These are phyloP conservation scores for Psylliodes chrysocephalus DNA, from an alignment of 2,888 invertebrate genomes.

Conservation along the genomic window DNA sequence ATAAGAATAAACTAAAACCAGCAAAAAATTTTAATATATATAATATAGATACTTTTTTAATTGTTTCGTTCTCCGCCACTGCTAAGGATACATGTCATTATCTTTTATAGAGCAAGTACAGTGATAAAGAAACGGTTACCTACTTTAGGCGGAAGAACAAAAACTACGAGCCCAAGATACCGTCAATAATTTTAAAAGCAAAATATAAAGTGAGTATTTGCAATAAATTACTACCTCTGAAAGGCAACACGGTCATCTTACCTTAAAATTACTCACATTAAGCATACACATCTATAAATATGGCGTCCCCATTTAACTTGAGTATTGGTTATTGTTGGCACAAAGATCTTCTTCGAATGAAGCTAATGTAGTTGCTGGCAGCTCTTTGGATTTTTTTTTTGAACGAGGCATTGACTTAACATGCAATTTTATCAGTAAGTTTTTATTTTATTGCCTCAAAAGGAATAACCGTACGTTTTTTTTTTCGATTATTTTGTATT, in stretches of 20 bases:
- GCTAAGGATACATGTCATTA: slow-evolving; percentile 21
- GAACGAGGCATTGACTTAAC: not conserved
- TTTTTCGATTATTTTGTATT: no score
- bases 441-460: not conserved
- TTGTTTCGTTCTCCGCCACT: not conserved
- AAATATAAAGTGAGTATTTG: slow-evolving; percentile 16
- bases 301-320: slow-evolving; percentile 1
- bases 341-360: slow-evolving; percentile 4
- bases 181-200: slow-evolving; percentile 19
- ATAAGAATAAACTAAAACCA: no score
- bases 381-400: slow-evolving; percentile 2
- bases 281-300: slow-evolving; percentile 12
- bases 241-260: not conserved
- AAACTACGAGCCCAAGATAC: not conserved
- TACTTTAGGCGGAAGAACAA: slow-evolving; percentile 24
- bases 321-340: slow-evolving; percentile 12
- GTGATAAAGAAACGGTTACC: slow-evolving; percentile 30
- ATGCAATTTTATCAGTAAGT: not conserved
- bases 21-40: no score
- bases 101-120: slow-evolving; percentile 20
- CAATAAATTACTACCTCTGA: slow-evolving; percentile 14
- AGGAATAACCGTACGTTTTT: not conserved
- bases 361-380: slow-evolving; percentile 8
- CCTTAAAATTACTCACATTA: slow-evolving; percentile 21
- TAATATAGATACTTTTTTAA: no score